These are phyloP conservation scores for Pristionchus japonicus DNA, from an alignment of 2,888 invertebrate species.

Conservation along the genomic window DNA sequence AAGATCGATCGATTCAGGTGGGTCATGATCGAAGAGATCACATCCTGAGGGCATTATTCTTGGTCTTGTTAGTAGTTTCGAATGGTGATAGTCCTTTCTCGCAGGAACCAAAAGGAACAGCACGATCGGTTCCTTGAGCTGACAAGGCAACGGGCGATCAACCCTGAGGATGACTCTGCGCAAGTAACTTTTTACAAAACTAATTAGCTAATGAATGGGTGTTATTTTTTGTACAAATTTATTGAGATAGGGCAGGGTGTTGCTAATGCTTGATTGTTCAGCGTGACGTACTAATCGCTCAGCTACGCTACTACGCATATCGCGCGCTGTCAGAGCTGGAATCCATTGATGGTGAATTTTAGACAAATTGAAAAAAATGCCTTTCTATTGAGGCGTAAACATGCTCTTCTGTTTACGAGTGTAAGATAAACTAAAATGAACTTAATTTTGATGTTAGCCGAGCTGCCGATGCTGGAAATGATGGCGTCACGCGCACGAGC, in stretches of 20 bases:
- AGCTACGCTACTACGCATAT: conserved; percentile 62
- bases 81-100: not conserved
- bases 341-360: conserved; percentile 60
- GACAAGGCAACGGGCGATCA: conserved; percentile 48
- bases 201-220: too few species aligned
- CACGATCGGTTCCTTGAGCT: conserved; percentile 45
- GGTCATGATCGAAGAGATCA: not conserved
- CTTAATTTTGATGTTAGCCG: not conserved
- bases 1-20: conserved; percentile 41
- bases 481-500: conserved; percentile 46
- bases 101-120: conserved; percentile 52
- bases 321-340: conserved; percentile 62
- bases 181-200: not conserved
- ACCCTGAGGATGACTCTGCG: conserved; percentile 51
- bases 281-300: conserved; percentile 61
- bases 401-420: too few species aligned
- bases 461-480: conserved; percentile 50
- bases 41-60: not conserved
- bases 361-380: too few species aligned
- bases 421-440: too few species aligned
- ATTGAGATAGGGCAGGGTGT: too few species aligned
- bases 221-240: too few species aligned
- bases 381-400: too few species aligned
- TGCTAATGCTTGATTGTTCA: conserved; percentile 49
- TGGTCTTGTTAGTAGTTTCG: not conserved